A percentile compares a stretch with the other conserved stretches of the same genome.
phyloP scores from a whole-genome alignment of 2,797 vertebrate genomes.

The Rhynchonycteris naso region DNA sequence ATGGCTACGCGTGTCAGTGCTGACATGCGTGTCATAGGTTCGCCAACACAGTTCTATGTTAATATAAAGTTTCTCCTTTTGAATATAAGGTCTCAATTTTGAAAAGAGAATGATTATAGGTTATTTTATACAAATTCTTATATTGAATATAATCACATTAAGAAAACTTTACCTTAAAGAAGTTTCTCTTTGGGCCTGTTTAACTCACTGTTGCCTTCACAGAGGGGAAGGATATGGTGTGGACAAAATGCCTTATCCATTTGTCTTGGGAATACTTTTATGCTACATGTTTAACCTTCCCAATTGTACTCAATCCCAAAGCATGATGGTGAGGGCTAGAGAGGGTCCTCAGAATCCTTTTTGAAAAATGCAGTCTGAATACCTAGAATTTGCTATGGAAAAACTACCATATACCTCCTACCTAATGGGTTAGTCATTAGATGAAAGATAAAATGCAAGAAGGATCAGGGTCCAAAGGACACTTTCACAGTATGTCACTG shows the following conservation, averaged over 20 bases:
- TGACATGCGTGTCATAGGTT: too few species aligned
- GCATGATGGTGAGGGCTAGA: background rate
- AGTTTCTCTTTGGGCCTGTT: background rate
- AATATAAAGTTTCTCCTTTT: background rate
- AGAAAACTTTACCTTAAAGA: conserved; percentile 49
- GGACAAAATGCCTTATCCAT: background rate
- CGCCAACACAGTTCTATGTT: too few species aligned
- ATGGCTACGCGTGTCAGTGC: too few species aligned
- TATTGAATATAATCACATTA: background rate
- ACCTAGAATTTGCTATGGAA: background rate
- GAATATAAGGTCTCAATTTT: conserved; percentile 5
- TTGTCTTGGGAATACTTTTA: conserved; percentile 49
- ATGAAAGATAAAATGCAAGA: background rate
- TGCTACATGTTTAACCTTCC: conserved; percentile 20
- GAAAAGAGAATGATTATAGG: conserved; percentile 30
- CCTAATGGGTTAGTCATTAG: background rate
- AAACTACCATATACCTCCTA: background rate
- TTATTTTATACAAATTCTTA: conserved; percentile 29
- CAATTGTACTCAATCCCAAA: background rate
- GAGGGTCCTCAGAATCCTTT: background rate
- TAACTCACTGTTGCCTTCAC: background rate
- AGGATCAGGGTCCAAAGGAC: background rate
- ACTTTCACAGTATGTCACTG: background rate
- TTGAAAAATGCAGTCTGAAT: background rate
- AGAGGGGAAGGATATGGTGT: background rate